phyloP scores from a whole-genome alignment of 2,888 invertebrate genomes.

The Loripinus fragilis region DNA sequence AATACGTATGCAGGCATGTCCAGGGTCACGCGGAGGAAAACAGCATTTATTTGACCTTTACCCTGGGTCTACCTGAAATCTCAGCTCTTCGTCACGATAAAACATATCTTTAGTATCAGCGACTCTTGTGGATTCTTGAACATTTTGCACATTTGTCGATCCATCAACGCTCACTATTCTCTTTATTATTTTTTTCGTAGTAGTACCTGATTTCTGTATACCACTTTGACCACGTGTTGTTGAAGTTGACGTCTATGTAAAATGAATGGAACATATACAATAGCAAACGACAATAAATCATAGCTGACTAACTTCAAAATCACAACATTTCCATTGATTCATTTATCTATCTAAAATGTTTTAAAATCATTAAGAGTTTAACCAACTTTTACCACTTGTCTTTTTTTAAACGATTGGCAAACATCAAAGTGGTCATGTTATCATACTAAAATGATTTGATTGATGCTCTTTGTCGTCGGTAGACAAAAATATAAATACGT shows the following conservation, averaged over 20 bases:
- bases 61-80: conserved; percentile 62
- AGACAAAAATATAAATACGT: no score
- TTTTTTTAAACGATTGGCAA: no score
- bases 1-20: background rate
- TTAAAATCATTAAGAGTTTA: no score
- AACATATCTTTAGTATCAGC: conserved; percentile 47
- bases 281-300: background rate
- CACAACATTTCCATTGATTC: no score
- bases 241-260: background rate
- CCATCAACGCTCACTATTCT: conserved; percentile 34
- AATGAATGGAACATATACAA: background rate
- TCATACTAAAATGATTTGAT: no score
- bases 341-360: no score
- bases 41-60: conserved; percentile 36
- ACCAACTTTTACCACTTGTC: no score
- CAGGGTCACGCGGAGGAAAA: conserved; percentile 14
- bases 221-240: background rate
- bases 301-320: background rate
- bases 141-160: conserved; percentile 22
- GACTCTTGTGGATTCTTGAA: conserved; percentile 41
- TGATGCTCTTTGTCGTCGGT: no score
- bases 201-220: background rate
- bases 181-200: conserved; percentile 40
- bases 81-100: conserved; percentile 53
- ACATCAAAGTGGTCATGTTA: no score